Evolutionary conservation across 2,888 invertebrate genomes (phyloP).

Genomic region (Anaspis maculata): DNA sequence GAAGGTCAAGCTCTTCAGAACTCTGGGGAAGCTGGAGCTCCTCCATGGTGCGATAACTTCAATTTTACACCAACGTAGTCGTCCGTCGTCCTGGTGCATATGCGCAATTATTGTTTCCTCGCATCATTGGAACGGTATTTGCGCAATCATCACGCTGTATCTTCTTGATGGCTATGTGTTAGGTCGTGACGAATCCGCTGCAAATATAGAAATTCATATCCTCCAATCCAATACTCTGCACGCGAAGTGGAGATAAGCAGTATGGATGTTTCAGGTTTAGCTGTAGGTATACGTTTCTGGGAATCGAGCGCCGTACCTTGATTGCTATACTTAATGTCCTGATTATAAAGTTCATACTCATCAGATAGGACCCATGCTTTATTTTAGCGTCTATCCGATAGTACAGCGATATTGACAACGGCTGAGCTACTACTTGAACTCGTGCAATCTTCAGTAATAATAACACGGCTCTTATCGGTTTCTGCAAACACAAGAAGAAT

Average conservation of each 20-base stretch:
- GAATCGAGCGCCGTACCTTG: too few species aligned
- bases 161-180: not conserved
- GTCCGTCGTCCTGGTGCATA: too few species aligned
- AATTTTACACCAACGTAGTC: too few species aligned
- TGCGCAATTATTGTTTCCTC: too few species aligned
- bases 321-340: constrained; percentile 17
- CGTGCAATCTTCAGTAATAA: constrained; percentile 28
- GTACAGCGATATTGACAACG: constrained; percentile 31
- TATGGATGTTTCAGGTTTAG: too few species aligned
- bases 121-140: too few species aligned
- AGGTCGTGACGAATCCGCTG: constrained; percentile 12
- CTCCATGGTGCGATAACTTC: too few species aligned
- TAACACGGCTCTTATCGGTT: too few species aligned
- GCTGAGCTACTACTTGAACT: constrained; percentile 26
- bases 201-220: constrained; percentile 26
- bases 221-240: constrained; percentile 20
- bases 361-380: constrained; percentile 25
- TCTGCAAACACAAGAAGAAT: too few species aligned
- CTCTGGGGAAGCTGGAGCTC: too few species aligned
- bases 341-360: constrained; percentile 26
- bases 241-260: constrained; percentile 15
- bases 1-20: too few species aligned
- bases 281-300: too few species aligned
- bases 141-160: not conserved
- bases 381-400: constrained; percentile 19